Evolutionary conservation across 2,113 vertebrate genomes (phyloP), one percentile per base, ranked within the genome.

Genomic region (Phalacrocorax pelagicus): DNA sequence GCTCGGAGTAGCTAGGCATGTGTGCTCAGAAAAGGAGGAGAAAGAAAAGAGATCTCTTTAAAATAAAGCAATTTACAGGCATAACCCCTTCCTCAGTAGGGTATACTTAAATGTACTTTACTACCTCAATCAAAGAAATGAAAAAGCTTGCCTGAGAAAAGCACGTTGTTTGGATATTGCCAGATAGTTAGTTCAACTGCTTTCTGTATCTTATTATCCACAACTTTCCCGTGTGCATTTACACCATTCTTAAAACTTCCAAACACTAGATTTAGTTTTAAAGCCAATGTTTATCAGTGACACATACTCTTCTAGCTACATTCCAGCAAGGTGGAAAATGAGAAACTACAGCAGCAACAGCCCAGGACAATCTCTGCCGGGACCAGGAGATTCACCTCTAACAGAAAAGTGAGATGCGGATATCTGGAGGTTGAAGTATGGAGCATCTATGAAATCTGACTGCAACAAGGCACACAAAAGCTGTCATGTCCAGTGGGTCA

Each of bases 391-490:
- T 10, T 38, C 12, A 9, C 10, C 38, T 42, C 29, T 11, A 46
- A 18, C 12, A 32, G 36, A 4, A 5, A 20, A 36, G 47, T 6
- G 32, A 69, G 51, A 52, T 6, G 34, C 2, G 2, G 34, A 0
- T 65, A 65, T 14, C 38, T n/a, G 62, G 57, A 58, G 36, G 61
- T 23, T 59, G 20, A 79, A 10, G 21, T 23, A 7, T 1, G 16
- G 16, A 79, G 67, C 73, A 69, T 10, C 42, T 16, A 14, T 4
- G 22, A 62, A 40, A 74, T 6, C 11, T 32, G 72, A 21, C n/a
- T 0, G 6, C 34, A 13, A 34, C 11, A 2, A 61, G 46, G 16
- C 34, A 6, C 9, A 0, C 4, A 1, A 30, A 27, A 83, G 42
- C 23, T 51, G 65, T 3, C 5, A 44, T 38, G 26, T 59, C 51